Percentiles rank a stretch among this genome's conserved stretches.
These are phyloP conservation scores for Diplodus puntazzo DNA, from an alignment of 2,797 vertebrate species.

Conservation along the genomic window DNA sequence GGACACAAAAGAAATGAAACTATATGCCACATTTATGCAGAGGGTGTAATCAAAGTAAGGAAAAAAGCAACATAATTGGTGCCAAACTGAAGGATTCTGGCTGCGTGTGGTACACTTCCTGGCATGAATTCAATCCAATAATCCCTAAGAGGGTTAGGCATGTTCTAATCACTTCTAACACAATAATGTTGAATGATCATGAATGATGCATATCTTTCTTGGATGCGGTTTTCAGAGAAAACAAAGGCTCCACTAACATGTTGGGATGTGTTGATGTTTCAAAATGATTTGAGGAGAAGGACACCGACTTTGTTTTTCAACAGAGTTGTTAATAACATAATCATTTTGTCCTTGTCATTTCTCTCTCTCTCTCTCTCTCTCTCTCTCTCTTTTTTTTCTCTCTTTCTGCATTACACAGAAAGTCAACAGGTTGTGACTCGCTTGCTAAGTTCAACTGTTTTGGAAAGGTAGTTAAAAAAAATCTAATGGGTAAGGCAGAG, in stretches of 20 bases:
- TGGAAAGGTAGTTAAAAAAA: slow-evolving; percentile 7
- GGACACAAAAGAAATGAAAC: slow-evolving; percentile 60
- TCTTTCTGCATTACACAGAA: neutral
- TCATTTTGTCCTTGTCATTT: slow-evolving; percentile 19
- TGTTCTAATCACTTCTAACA: slow-evolving; percentile 77
- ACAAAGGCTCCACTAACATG: slow-evolving; percentile 43
- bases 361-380: neutral
- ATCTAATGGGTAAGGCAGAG: neutral
- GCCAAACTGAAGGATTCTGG: slow-evolving; percentile 60
- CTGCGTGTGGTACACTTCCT: slow-evolving; percentile 71
- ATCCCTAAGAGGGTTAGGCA: slow-evolving; percentile 74
- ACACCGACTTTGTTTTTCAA: slow-evolving; percentile 24
- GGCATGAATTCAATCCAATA: slow-evolving; percentile 70
- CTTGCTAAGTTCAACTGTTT: slow-evolving; percentile 20
- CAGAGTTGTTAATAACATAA: slow-evolving; percentile 36
- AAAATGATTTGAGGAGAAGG: slow-evolving; percentile 30
- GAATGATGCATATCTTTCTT: slow-evolving; percentile 66
- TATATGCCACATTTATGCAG: slow-evolving; percentile 62
- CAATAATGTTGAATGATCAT: slow-evolving; percentile 68
- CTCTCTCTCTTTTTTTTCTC: neutral
- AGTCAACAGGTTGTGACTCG: slow-evolving; percentile 46
- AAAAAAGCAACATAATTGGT: slow-evolving; percentile 39
- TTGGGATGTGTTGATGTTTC: slow-evolving; percentile 30
- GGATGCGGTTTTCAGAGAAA: slow-evolving; percentile 36
- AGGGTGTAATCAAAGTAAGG: slow-evolving; percentile 49